Evolutionary conservation across 2,797 vertebrate species (phyloP), one percentile per base, ranked within the genome.

Genomic region (Austrolebias charrua): DNA sequence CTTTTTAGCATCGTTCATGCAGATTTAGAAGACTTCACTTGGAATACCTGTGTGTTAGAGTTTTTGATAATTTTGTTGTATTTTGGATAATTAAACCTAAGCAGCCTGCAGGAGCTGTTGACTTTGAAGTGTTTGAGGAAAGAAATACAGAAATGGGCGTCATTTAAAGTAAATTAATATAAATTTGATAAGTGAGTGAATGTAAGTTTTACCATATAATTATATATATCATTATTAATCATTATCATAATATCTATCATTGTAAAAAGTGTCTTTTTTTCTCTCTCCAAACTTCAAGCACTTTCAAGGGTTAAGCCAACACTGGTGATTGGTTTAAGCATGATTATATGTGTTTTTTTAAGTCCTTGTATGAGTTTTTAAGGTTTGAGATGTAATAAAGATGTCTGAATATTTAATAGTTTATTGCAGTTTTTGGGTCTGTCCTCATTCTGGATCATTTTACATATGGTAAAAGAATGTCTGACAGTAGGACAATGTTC

Each of bases 371-470:
- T 40, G 38, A 18, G 43, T 59, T 75, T 52, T 70, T 69, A 49
- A 55, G 71, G 53, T 80, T 84, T 88, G 43, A 80, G 66, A 77
- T n/a, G 44, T 68, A 90, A 90, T 90, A 89, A 90, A 91, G 69
- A 11, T 8, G 61, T 66, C 43, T 50, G 16, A 71, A 45, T 46
- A 56, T 46, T 77, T 1, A 40, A 19, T n/a, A 16, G 5, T 20
- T n/a, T 11, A 8, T 16, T 55, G 29, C 20, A 14, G 3, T 47
- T 2, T 42, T n/a, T 51, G 33, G 6, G 4, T 13, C n/a, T 33
- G 29, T 31, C 42, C 9, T 6, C 1, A 4, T 40, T 40, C 4
- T 40, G 11, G 38, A 13, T 38, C 12, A 1, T 38, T 38, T 38
- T 11, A 38, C 9, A 38, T 38, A n/a, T n/a, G n/a, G n/a, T n/a